Conservation (phyloP, 2,113 vertebrate species). For the Phaetusa simplex region DNA sequence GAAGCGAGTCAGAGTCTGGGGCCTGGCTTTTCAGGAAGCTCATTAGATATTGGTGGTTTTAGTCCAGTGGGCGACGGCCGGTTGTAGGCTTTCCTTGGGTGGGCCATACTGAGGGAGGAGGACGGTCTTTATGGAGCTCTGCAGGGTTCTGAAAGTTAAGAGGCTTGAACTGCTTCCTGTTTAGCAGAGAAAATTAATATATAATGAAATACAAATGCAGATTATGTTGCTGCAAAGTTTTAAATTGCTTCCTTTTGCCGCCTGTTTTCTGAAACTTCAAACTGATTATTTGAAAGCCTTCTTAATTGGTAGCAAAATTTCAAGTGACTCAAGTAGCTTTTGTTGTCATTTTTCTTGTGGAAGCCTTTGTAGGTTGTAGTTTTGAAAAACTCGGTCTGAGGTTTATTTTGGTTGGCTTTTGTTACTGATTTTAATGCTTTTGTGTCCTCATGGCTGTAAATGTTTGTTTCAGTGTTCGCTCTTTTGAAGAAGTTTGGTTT, state of each 20-base stretch:
- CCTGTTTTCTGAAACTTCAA: background rate
- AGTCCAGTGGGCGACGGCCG: background rate
- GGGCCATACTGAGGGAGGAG: background rate
- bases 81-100: background rate
- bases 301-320: background rate
- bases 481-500: background rate
- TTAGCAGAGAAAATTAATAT: background rate
- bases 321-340: background rate
- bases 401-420: constrained; percentile 10
- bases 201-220: background rate
- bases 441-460: background rate
- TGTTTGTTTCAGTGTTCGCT: background rate
- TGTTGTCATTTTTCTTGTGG: background rate
- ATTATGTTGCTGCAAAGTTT: background rate
- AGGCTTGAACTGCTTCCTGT: background rate
- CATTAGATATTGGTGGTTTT: background rate
- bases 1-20: background rate
- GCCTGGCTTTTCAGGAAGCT: background rate
- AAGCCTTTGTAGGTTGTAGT: background rate
- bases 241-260: background rate
- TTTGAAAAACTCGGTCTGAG: background rate
- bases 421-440: background rate
- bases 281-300: background rate
- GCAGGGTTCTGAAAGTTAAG: background rate
- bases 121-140: background rate